Percentiles rank a stretch among this genome's conserved stretches.
Evolutionary conservation across 2,113 vertebrate species (phyloP).

Genomic region (Raja brachyura): DNA sequence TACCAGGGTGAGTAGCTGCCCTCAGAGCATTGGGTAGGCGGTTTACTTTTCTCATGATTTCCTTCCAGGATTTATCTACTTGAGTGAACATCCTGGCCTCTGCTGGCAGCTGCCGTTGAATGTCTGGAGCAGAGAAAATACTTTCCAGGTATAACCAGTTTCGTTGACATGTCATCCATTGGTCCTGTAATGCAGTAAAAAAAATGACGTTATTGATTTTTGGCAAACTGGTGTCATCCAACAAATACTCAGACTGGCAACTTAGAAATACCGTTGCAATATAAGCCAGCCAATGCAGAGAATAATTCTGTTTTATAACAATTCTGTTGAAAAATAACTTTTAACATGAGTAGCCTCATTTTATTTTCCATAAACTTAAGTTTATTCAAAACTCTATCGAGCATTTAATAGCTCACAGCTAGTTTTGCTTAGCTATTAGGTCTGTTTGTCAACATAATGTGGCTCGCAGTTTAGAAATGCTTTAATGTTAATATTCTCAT

Average conservation of each 20-base stretch:
- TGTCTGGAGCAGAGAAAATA: constrained; percentile 73
- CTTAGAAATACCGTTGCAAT: neutral
- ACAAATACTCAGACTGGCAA: neutral
- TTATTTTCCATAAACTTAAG: too few species aligned
- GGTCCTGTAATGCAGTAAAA: constrained; percentile 55
- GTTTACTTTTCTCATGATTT: constrained; percentile 69
- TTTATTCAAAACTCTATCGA: too few species aligned
- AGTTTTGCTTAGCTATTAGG: too few species aligned
- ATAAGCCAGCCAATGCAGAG: neutral
- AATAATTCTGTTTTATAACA: neutral
- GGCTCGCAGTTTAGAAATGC: too few species aligned
- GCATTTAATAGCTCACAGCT: too few species aligned
- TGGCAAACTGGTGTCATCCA: neutral
- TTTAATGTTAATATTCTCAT: too few species aligned
- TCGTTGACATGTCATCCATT: constrained; percentile 71
- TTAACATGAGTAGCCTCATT: too few species aligned
- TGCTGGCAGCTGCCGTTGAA: constrained; percentile 66
- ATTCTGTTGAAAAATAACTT: neutral
- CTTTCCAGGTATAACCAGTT: constrained; percentile 76
- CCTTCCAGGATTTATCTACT: constrained; percentile 76
- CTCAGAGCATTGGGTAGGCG: constrained; percentile 61
- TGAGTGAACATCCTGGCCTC: constrained; percentile 78
- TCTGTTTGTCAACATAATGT: too few species aligned
- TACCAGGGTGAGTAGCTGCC: constrained; percentile 65
- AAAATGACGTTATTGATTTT: neutral